Evolutionary conservation across 2,113 vertebrate species (phyloP).

Genomic region (Pimephales promelas): DNA sequence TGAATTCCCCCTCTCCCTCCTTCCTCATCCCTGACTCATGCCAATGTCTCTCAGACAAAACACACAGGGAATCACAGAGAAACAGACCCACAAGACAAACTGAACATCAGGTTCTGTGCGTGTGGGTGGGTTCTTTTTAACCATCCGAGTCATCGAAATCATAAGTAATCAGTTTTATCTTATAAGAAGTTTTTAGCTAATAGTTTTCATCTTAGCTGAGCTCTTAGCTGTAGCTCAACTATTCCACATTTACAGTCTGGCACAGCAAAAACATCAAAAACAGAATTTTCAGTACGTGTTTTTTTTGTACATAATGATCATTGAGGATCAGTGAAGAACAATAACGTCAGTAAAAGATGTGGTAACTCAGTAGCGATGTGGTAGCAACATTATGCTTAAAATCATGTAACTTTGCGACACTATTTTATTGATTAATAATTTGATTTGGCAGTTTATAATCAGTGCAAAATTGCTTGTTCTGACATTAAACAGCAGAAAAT

Average conservation of each 20-base stretch:
- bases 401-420: too few species aligned
- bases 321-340: too few species aligned
- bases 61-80: background rate
- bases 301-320: too few species aligned
- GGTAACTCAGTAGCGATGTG: too few species aligned
- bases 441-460: too few species aligned
- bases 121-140: too few species aligned
- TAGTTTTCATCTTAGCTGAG: background rate
- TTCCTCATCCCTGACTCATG: slow-evolving; percentile 28
- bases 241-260: background rate
- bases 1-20: background rate
- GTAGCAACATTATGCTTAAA: too few species aligned
- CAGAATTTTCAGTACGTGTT: background rate
- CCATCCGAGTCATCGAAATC: too few species aligned
- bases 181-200: background rate
- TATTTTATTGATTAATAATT: too few species aligned
- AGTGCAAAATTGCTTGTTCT: too few species aligned
- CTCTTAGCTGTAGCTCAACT: background rate
- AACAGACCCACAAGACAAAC: background rate
- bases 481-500: background rate
- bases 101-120: background rate
- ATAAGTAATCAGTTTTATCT: background rate
- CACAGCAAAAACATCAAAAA: background rate
- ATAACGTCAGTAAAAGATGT: too few species aligned
- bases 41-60: slow-evolving; percentile 9